Evolutionary conservation across 2,888 invertebrate genomes (phyloP), one percentile per base, ranked within the genome.

Genomic region (Perizoma affinitatum): DNA sequence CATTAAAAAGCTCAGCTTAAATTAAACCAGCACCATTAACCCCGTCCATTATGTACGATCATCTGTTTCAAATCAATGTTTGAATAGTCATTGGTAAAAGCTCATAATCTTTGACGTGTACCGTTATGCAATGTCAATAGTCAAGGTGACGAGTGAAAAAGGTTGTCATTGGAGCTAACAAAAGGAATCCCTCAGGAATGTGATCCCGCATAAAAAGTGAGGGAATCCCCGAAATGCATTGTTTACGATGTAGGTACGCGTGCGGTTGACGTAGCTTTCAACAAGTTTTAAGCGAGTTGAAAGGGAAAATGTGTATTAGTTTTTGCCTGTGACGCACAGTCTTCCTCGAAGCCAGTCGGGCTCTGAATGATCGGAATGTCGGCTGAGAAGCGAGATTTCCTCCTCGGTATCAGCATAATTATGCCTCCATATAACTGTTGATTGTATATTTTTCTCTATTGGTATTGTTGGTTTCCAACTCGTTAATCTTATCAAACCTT

Each of bases 111-210:
- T 73, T 52, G 42, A 6, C 71, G 66, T 59, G 67, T 75, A 79
- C 83, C 79, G 84, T 85, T 86, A 86, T 73, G 79, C 81, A 83
- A 84, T 80, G 80, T 80, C 81, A 81, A 82, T 76, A 78, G 72
- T 59, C 68, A 65, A 69, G 69, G 72, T 66, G 78, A 72, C 76
- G 78, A 76, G 58, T 58, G 72, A 73, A 82, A 87, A 87, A 87
- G 84, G 81, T 79, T 78, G 80, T 83, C 80, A 82, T 81, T 62
- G 82, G 79, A 76, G 81, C 88, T 91, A 91, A 92, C 90, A 92
- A 91, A 91, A 91, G 91, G 91, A 86, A 89, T 92, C 89, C 91
- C 91, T 87, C 74, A 88, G 87, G 90, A 91, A 91, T 91, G 90
- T 79, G 85, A 81, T 82, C 82, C 82, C 79, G 84, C 79, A 86